Evolutionary conservation across 2,888 invertebrate species (phyloP).

Genomic region (Plebejus melissa): DNA sequence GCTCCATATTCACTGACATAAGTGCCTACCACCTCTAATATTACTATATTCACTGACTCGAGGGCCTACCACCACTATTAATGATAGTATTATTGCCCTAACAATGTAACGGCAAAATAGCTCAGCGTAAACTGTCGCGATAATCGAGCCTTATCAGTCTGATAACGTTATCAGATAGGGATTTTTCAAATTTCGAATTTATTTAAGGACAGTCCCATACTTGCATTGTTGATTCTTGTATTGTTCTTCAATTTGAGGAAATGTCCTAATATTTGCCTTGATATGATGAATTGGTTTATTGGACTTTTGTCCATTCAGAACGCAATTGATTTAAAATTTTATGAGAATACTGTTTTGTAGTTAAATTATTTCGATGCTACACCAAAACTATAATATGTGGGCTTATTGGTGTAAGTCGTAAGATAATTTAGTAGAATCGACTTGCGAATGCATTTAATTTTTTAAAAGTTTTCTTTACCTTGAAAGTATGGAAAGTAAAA

Average conservation of each 20-base stretch:
- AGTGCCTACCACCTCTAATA: not conserved
- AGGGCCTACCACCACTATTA: not conserved
- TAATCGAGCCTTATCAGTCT: not conserved
- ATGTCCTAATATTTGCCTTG: not conserved
- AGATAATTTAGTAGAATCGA: no score
- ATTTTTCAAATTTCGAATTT: not conserved
- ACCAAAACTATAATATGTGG: no score
- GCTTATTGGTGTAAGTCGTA: no score
- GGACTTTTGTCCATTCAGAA: no score
- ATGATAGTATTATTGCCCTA: not conserved
- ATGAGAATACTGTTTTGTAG: no score
- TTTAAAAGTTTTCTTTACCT: no score
- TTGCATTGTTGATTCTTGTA: no score
- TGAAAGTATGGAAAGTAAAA: no score
- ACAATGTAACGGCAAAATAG: not conserved
- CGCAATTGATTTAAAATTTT: no score
- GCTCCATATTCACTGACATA: constrained; percentile 50
- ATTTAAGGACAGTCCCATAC: not conserved
- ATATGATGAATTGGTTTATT: not conserved
- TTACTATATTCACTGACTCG: not conserved
- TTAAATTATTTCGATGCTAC: no score
- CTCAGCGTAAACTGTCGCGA: not conserved
- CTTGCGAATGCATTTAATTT: no score
- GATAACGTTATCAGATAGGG: not conserved
- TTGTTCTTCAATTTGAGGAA: no score